A percentile compares a stretch with the other conserved stretches of the same genome.
These are phyloP conservation scores for Cheirogaleus major DNA, from an alignment of 2,797 vertebrate species.

Conservation along the genomic window DNA sequence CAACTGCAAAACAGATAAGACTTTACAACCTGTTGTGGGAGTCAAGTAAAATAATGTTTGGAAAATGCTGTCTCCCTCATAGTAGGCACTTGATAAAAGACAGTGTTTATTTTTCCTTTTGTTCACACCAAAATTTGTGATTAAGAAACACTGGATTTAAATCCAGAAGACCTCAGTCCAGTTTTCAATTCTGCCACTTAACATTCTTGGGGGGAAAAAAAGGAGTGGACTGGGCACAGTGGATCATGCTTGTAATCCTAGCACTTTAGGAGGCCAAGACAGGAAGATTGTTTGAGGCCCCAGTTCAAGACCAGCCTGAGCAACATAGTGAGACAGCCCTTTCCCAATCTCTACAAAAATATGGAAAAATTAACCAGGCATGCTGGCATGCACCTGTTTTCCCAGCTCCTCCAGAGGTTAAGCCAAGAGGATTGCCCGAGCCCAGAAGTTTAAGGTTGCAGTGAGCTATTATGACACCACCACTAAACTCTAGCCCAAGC, in stretches of 20 bases:
- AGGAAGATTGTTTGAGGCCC: not conserved
- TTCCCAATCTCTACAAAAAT: not conserved
- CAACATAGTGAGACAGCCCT: not conserved
- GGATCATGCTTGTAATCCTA: not conserved
- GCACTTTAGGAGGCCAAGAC: not conserved
- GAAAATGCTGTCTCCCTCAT: not conserved
- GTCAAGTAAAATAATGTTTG: not conserved
- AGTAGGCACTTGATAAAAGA: not conserved
- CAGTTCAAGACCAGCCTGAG: not conserved
- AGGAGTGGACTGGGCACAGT: not conserved
- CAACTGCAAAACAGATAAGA: not conserved
- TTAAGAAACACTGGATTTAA: slow-evolving; percentile 10
- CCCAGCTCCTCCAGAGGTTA: not conserved
- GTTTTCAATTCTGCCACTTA: not conserved
- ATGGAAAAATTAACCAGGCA: not conserved
- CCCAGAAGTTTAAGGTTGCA: not conserved
- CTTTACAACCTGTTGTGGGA: not conserved
- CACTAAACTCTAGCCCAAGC: not conserved
- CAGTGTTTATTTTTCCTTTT: not conserved
- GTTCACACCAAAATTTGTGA: not conserved
- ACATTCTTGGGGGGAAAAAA: not conserved
- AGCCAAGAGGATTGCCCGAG: not conserved
- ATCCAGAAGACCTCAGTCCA: not conserved
- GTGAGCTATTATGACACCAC: not conserved
- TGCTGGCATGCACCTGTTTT: not conserved